These are phyloP conservation scores for Spodoptera picta DNA, from an alignment of 2,888 invertebrate genomes.

Conservation along the genomic window DNA sequence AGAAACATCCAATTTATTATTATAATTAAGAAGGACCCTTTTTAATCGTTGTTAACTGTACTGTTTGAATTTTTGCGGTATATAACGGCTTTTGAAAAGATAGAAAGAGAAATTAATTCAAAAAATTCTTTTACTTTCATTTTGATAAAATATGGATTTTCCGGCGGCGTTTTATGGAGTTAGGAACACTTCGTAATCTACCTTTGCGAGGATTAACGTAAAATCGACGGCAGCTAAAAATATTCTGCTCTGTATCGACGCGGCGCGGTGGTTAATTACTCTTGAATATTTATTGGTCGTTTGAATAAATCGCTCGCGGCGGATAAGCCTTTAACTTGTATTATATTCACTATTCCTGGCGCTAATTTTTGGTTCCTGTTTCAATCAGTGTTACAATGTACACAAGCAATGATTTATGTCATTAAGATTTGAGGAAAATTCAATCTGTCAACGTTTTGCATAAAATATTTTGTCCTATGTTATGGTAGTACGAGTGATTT, in stretches of 20 bases:
- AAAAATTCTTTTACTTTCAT: conserved; percentile 62
- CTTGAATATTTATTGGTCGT: conserved; percentile 88
- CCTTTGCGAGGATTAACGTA: conserved; percentile 81
- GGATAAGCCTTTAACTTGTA: conserved; percentile 82
- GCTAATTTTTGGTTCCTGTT: conserved; percentile 67
- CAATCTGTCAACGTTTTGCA: conserved; percentile 5
- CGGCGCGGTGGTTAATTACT: conserved; percentile 83
- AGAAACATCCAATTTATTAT: conserved; percentile 22
- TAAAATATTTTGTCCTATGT: conserved; percentile 33
- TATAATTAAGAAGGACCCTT: conserved; percentile 20
- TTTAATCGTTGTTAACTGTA: conserved; percentile 39
- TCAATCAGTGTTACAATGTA: conserved; percentile 53
- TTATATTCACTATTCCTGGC: conserved; percentile 77
- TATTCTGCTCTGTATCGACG: conserved; percentile 78
- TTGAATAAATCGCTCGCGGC: conserved; percentile 85
- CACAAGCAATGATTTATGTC: conserved; percentile 10
- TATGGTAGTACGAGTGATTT: conserved; percentile 32
- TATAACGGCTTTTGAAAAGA: conserved; percentile 47
- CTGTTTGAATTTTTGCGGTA: conserved; percentile 48
- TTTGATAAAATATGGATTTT: conserved; percentile 69
- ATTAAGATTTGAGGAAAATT: conserved; percentile 9
- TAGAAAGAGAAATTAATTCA: conserved; percentile 59
- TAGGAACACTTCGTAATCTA: conserved; percentile 80
- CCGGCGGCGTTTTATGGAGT: conserved; percentile 70
- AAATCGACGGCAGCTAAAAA: conserved; percentile 82